Percentiles rank a stretch among this genome's conserved stretches.
Evolutionary conservation across 2,797 vertebrate genomes (phyloP).

Genomic region (Parauchenoglanis punctatus): DNA sequence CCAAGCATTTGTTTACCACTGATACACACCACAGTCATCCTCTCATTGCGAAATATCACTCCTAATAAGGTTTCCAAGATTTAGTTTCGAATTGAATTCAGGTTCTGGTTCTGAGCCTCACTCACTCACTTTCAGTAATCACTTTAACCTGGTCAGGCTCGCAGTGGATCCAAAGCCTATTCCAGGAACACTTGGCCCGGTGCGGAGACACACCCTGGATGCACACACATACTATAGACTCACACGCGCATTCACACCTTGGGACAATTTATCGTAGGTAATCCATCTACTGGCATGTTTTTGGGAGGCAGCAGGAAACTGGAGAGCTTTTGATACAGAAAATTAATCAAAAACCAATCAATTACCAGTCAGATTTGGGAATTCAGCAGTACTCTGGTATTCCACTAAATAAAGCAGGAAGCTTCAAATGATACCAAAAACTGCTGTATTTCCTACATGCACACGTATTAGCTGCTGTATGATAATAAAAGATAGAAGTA

Average conservation of each 20-base stretch:
- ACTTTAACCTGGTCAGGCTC: neutral
- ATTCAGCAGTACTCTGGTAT: neutral
- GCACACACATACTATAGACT: neutral
- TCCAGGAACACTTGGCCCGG: neutral
- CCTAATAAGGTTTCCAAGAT: neutral
- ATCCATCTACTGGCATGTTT: neutral
- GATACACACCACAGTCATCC: neutral
- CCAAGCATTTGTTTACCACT: neutral
- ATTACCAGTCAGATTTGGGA: neutral
- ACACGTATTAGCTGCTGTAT: neutral
- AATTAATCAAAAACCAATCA: neutral
- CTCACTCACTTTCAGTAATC: neutral
- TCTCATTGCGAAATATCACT: conserved; percentile 21
- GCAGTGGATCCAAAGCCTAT: neutral
- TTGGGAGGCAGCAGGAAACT: neutral
- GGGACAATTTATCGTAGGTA: neutral
- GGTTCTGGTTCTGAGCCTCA: neutral
- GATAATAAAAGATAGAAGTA: neutral
- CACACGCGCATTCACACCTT: neutral
- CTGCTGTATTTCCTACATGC: neutral
- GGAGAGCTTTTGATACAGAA: neutral
- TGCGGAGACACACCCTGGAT: neutral
- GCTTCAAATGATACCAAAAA: neutral
- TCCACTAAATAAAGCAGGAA: neutral
- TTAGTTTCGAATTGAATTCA: neutral